Conservation (phyloP, 2,113 vertebrate genomes). For the Capra hircus region DNA sequence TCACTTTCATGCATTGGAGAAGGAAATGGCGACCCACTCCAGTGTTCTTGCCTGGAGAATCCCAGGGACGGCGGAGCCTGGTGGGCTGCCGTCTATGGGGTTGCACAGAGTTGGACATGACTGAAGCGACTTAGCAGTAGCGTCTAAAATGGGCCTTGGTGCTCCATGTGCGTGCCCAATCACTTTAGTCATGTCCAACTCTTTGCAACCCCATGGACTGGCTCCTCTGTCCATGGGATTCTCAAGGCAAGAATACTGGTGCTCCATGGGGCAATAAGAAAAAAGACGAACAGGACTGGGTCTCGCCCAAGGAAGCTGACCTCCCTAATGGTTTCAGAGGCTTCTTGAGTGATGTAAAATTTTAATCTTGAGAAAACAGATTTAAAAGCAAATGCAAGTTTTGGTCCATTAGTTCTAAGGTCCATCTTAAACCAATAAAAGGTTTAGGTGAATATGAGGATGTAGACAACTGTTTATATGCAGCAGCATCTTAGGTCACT, state of each 20-base stretch:
- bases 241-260: neutral
- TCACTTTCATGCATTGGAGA: too few relatives aligned
- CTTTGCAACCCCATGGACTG: neutral
- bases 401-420: neutral
- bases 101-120: too few relatives aligned
- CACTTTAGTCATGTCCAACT: neutral
- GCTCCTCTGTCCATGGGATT: neutral
- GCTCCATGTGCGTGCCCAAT: rapidly evolving
- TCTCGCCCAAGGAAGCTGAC: neutral
- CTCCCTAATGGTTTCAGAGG: neutral
- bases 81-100: too few relatives aligned
- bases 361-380: neutral
- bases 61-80: too few relatives aligned
- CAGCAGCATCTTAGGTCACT: neutral
- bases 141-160: neutral
- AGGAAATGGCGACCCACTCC: too few relatives aligned
- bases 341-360: neutral
- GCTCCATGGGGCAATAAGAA: neutral
- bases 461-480: neutral
- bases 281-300: neutral
- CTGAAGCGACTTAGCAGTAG: neutral
- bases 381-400: neutral
- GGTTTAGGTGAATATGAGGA: neutral
- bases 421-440: neutral
- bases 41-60: too few relatives aligned